These are phyloP conservation scores for Drosophila atripex DNA, from an alignment of 2,888 invertebrate genomes.

Conservation along the genomic window DNA sequence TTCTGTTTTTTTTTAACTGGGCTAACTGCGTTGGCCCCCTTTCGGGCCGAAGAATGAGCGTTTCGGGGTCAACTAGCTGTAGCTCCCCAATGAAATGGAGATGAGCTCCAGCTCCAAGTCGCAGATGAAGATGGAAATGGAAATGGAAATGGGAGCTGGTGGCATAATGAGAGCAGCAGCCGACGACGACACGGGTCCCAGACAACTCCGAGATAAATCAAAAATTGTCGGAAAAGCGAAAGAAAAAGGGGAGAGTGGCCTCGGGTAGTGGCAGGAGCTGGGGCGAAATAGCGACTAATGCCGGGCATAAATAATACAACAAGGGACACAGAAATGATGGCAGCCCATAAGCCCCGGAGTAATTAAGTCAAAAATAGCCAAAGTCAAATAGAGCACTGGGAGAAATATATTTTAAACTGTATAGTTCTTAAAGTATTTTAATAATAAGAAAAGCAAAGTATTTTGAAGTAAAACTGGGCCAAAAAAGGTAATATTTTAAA, in stretches of 20 bases:
- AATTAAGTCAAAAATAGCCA: constrained; percentile 70
- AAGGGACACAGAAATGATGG: constrained; percentile 24
- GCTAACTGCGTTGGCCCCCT: constrained; percentile 59
- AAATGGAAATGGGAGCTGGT: constrained; percentile 47
- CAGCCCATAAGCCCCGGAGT: constrained; percentile 56
- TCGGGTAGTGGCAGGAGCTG: not conserved
- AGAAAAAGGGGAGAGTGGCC: not conserved
- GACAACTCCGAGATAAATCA: constrained; percentile 44
- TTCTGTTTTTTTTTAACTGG: constrained; percentile 55
- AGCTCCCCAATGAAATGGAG: constrained; percentile 60
- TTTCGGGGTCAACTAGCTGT: constrained; percentile 72
- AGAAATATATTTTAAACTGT: not conserved
- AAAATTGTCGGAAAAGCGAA: constrained; percentile 28
- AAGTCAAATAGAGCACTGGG: constrained; percentile 26
- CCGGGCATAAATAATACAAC: constrained; percentile 45
- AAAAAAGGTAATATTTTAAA: no score
- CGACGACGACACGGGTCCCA: constrained; percentile 23
- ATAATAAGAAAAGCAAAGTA: no score
- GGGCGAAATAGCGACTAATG: constrained; percentile 46
- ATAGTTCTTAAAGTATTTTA: not conserved
- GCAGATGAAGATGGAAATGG: constrained; percentile 37
- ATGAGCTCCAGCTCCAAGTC: constrained; percentile 40
- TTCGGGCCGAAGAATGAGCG: constrained; percentile 32
- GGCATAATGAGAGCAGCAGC: constrained; percentile 38
- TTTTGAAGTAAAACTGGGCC: no score